Evolutionary conservation across 2,888 invertebrate genomes (phyloP).

Genomic region (Drosophila quasianomalipes): DNA sequence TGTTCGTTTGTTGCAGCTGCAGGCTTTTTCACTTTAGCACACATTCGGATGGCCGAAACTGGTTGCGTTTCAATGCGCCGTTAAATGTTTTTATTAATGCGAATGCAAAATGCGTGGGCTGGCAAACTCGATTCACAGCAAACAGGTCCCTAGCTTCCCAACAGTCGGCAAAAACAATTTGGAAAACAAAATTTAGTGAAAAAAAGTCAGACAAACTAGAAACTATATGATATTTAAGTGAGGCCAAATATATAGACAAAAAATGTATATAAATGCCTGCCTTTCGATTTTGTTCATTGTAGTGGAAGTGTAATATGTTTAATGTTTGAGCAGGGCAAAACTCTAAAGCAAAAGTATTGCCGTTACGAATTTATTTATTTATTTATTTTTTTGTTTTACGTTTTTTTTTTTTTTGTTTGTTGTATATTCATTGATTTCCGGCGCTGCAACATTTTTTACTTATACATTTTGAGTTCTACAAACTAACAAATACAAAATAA

Average conservation of each 20-base stretch:
- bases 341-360: conserved; percentile 34
- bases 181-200: conserved; percentile 5
- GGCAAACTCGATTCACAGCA: conserved; percentile 45
- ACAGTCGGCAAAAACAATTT: conserved; percentile 17
- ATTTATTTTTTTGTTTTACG: background rate
- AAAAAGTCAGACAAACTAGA: conserved; percentile 3
- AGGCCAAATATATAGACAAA: background rate
- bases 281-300: conserved; percentile 13
- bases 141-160: conserved; percentile 49
- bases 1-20: conserved; percentile 41
- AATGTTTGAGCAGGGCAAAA: conserved; percentile 8
- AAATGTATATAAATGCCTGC: background rate
- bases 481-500: conserved; percentile 13
- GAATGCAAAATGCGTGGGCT: conserved; percentile 58
- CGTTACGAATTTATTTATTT: background rate
- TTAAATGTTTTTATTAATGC: conserved; percentile 57
- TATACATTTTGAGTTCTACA: conserved; percentile 4
- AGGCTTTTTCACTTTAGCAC: conserved; percentile 56
- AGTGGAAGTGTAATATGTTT: conserved; percentile 32
- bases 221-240: background rate
- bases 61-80: conserved; percentile 50
- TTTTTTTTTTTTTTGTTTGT: background rate
- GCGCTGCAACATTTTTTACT: conserved; percentile 9
- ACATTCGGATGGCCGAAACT: conserved; percentile 51
- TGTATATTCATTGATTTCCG: conserved; percentile 43